Evolutionary conservation across 2,888 invertebrate species (phyloP).

Genomic region (Drosophila borborema): DNA sequence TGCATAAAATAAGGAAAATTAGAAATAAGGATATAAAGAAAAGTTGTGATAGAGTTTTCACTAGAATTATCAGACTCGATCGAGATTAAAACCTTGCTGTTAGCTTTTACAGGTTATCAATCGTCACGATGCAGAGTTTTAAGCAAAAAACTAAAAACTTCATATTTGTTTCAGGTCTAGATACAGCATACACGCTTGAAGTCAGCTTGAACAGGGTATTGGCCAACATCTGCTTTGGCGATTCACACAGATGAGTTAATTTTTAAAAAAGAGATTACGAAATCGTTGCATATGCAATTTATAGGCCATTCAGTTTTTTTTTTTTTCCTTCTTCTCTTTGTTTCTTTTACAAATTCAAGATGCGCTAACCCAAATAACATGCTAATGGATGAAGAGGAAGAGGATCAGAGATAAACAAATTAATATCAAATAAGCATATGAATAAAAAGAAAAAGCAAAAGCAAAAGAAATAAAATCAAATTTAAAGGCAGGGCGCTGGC

Average conservation of each 20-base stretch:
- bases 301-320: slow-evolving; percentile 51
- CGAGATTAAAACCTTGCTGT: no score
- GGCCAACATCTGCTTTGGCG: slow-evolving; percentile 6
- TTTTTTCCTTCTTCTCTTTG: not conserved
- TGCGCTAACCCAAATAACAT: slow-evolving; percentile 35
- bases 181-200: not conserved
- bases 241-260: slow-evolving; percentile 34
- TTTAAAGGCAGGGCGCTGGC: slow-evolving; percentile 43
- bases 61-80: no score
- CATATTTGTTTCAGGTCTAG: not conserved
- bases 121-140: no score
- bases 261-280: slow-evolving; percentile 41
- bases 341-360: slow-evolving; percentile 32
- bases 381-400: slow-evolving; percentile 9
- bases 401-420: slow-evolving; percentile 1
- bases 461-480: slow-evolving; percentile 10
- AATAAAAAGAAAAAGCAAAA: not conserved
- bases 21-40: no score
- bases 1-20: no score
- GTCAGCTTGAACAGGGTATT: not conserved
- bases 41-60: no score
- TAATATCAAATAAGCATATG: slow-evolving; percentile 9
- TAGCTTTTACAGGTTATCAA: not conserved
- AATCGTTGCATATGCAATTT: slow-evolving; percentile 61
- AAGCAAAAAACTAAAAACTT: not conserved